Conservation (phyloP, 2,797 vertebrate species). For the Enteromius radiatus region DNA sequence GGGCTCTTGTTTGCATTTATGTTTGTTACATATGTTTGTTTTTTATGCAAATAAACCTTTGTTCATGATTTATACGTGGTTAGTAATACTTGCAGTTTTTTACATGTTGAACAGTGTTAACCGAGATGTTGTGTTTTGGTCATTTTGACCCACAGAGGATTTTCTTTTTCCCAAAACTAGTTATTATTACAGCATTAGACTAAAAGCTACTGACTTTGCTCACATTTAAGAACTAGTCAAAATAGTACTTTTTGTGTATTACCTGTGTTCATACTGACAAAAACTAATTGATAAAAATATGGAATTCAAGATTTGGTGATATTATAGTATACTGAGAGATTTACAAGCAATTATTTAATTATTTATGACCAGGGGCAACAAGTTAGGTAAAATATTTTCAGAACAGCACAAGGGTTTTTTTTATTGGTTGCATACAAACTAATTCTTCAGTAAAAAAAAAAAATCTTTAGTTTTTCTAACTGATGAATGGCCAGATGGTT, state of each 20-base stretch:
- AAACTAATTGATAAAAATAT: neutral
- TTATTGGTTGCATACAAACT: neutral
- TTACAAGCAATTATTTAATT: neutral
- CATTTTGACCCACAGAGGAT: neutral
- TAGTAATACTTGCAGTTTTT: slow-evolving; percentile 5
- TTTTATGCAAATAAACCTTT: slow-evolving; percentile 49
- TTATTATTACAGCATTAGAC: neutral
- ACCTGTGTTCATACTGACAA: neutral
- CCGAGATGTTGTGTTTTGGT: neutral
- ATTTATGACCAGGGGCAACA: neutral
- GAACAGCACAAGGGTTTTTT: neutral
- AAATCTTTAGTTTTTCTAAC: too few relatives aligned
- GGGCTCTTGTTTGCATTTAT: slow-evolving; percentile 32
- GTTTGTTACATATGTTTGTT: slow-evolving; percentile 36
- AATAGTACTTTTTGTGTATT: neutral
- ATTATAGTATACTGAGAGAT: neutral
- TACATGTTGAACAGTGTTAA: neutral
- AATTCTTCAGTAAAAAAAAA: neutral
- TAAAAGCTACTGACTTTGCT: neutral
- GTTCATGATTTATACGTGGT: slow-evolving; percentile 21
- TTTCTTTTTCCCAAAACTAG: neutral
- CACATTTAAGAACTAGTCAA: neutral
- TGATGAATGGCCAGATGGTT: neutral
- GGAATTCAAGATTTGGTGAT: neutral
- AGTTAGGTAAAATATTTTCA: neutral